Evolutionary conservation across 2,797 vertebrate genomes (phyloP), one percentile per base, ranked within the genome.

Genomic region (Cyprinella venusta): DNA sequence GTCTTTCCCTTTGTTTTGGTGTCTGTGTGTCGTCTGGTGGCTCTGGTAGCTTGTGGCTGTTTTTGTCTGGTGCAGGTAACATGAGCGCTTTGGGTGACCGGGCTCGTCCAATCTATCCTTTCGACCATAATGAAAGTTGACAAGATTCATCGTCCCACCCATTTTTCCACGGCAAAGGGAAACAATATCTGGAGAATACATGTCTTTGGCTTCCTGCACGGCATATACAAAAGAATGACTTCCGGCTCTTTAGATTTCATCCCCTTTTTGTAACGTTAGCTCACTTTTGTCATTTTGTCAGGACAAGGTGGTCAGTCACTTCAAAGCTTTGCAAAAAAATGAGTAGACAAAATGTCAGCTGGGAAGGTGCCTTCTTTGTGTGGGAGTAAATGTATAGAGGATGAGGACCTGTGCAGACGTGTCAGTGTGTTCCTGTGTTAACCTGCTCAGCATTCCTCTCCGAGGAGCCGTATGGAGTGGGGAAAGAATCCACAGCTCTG

Each of bases 381-480:
- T 69, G 77, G 80, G 83, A 68, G 48, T 88, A 87, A 87, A 84
- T 67, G 87, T 84, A 78, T 67, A 80, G 87, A 88, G 80, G 83
- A 69, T 72, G 86, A 82, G 85, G 87, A 90, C 93, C 84, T 88
- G 94, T 91, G 85, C 56, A 50, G 86, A 90, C 95, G 90, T 80
- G 94, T 90, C 87, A 63, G 65, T 78, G 86, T 85, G 87, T 88
- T 94, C 94, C 86, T 95, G 94, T 94, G 90, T 92, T 90, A 90
- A 92, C 94, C 92, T 95, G 94, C 89, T 83, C 86, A 80, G 84
- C 94, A 95, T 95, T 94, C 94, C 90, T 92, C 86, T 77, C 78
- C 50, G 52, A 64, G 68, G 64, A 85, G 67, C 50, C 45, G 79
- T 80, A 67, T 15, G 5, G 80, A 75, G 68, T 7, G n/a, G 63